phyloP scores from a whole-genome alignment of 1,140 invertebrate genomes.

The Brachionus rubens region DNA sequence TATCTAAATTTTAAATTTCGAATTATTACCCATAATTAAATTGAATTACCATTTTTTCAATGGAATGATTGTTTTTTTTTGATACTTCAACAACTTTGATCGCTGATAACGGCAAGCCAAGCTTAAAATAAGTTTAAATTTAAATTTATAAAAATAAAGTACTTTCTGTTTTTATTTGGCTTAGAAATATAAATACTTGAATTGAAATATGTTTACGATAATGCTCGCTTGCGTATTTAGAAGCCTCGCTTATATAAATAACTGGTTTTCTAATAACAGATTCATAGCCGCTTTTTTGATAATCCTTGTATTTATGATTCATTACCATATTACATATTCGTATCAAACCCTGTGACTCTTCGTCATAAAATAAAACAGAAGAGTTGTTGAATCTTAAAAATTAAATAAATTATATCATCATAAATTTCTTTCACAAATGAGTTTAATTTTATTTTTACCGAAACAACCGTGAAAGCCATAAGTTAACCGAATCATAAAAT shows the following conservation, averaged over 20 bases:
- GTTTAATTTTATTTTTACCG: not conserved
- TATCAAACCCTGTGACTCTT: constrained; percentile 72
- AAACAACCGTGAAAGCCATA: constrained; percentile 34
- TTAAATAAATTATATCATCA: too few relatives aligned
- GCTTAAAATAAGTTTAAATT: too few relatives aligned
- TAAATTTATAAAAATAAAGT: too few relatives aligned
- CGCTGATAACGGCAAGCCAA: constrained; percentile 74
- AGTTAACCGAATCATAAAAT: constrained; percentile 19
- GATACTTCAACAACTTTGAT: constrained; percentile 78
- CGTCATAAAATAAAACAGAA: constrained; percentile 73
- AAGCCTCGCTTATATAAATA: constrained; percentile 76
- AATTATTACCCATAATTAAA: constrained; percentile 53
- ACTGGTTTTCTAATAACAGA: constrained; percentile 72
- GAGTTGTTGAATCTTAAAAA: constrained; percentile 67
- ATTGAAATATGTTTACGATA: constrained; percentile 62
- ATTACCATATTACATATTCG: constrained; percentile 73
- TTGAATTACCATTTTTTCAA: constrained; percentile 59
- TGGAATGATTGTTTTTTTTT: constrained; percentile 65
- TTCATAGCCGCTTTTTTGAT: constrained; percentile 74
- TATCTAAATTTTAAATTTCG: constrained; percentile 66
- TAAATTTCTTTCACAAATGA: too few relatives aligned
- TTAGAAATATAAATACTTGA: constrained; percentile 13
- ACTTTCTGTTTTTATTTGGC: not conserved
- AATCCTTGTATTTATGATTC: constrained; percentile 75
- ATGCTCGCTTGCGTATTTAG: constrained; percentile 71